Evolutionary conservation across 2,797 vertebrate genomes (phyloP).

Genomic region (Lagocephalus sceleratus): DNA sequence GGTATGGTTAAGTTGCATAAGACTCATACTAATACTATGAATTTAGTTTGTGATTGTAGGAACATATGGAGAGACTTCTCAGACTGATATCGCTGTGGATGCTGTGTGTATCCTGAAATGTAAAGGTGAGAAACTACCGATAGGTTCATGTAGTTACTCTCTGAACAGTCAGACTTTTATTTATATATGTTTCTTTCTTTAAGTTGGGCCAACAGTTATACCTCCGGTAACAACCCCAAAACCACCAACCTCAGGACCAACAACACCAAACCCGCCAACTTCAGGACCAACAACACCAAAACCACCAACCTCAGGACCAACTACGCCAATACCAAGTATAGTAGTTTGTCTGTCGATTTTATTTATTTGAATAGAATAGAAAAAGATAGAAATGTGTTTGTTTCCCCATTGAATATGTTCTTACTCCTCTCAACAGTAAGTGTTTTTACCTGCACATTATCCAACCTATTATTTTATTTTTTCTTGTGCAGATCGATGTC

Average conservation of each 20-base stretch:
- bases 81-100: slow-evolving; percentile 82
- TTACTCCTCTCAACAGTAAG: neutral
- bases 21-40: neutral
- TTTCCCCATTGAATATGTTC: too few relatives aligned
- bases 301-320: neutral
- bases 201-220: slow-evolving; percentile 16
- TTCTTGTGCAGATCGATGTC: slow-evolving; percentile 61
- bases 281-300: neutral
- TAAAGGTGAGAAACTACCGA: slow-evolving; percentile 61
- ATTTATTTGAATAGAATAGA: too few relatives aligned
- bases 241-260: neutral
- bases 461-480: neutral
- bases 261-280: neutral
- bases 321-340: neutral
- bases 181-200: neutral
- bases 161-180: neutral
- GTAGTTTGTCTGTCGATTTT: too few relatives aligned
- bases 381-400: too few relatives aligned
- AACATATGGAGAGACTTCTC: slow-evolving; percentile 62
- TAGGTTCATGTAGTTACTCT: neutral
- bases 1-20: neutral
- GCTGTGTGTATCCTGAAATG: slow-evolving; percentile 74
- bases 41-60: slow-evolving; percentile 81
- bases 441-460: neutral
- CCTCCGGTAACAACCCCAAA: slow-evolving; percentile 2